These are phyloP conservation scores for Origma solitaria DNA, from an alignment of 2,113 vertebrate genomes.

Conservation along the genomic window DNA sequence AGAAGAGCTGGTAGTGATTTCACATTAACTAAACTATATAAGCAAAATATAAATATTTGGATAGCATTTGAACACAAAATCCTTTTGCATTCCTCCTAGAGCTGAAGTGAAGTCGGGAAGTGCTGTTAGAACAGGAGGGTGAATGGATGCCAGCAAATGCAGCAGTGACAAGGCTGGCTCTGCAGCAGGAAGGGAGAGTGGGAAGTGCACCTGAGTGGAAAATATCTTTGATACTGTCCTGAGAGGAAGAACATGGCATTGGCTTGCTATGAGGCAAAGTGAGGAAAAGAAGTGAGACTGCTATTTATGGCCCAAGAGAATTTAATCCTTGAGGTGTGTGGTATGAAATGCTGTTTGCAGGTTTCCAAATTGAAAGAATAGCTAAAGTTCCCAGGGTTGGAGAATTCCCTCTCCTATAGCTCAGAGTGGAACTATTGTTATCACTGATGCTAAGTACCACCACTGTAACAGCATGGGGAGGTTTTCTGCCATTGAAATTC, in stretches of 20 bases:
- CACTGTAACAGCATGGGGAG: not conserved
- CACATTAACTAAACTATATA: not conserved
- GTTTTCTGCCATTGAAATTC: not conserved
- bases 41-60: conserved; percentile 3
- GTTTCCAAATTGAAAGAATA: not conserved
- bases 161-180: not conserved
- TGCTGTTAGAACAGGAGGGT: not conserved
- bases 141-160: not conserved
- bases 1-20: not conserved
- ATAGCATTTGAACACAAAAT: not conserved
- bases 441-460: not conserved
- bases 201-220: not conserved
- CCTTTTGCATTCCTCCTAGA: not conserved
- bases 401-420: not conserved
- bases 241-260: not conserved
- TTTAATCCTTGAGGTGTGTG: not conserved
- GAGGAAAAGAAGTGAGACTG: not conserved
- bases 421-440: not conserved
- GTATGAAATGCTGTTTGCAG: not conserved
- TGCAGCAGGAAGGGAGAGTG: not conserved
- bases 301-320: not conserved
- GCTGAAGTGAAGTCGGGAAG: not conserved
- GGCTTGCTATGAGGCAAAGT: not conserved
- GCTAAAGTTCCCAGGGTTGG: not conserved
- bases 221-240: not conserved